Base-by-base conservation (phyloP, 2,888 invertebrate species). In the Trichogramma evanescens region DNA sequence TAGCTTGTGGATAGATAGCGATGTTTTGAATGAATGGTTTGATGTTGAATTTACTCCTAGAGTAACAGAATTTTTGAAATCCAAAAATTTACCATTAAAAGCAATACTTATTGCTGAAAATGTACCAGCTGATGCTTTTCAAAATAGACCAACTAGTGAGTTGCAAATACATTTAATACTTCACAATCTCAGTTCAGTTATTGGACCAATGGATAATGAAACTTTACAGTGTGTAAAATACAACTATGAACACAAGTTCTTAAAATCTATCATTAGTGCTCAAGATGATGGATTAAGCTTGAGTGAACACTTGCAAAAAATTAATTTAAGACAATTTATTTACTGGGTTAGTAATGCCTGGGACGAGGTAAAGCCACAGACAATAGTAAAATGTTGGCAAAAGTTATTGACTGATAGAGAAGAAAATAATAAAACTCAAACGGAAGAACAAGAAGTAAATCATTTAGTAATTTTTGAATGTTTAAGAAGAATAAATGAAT, bases 161-260 rank as follows among this genome's bases (percentile, higher is more conserved):
- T 10, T 62, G 9, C 62, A 62, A 13, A 62, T 62, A 41, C 62
- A 62, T 8, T 38, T 62, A 39, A 62, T 66, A 38, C 57, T 65
- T 4, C 67, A 65, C n/a, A 65, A 65, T 40, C 59, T 67, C 5
- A 67, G 65, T 10, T 26, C 50, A 13, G 50, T 66, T 0, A 56
- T 66, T 4, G 62, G 66, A 39, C 67, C 65, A 3, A 62, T 66
- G 53, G 59, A 63, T 40, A 65, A 67, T 53, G 67, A 65, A 13
- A 64, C 63, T 42, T 44, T 67, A n/a, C 61, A 66, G 40, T 49
- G 62, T n/a, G 48, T 66, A 7, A 68, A 66, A 46, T 50, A 65
- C 42, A 61, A 62, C n/a, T 67, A 66, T 46, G 51, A 54, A 46
- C 50, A 61, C 54, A 65, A 64, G 52, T 53, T 64, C 6, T 53